Evolutionary conservation across 2,888 invertebrate species (phyloP), one percentile per base, ranked within the genome.

Genomic region (Ormyrus labotus): DNA sequence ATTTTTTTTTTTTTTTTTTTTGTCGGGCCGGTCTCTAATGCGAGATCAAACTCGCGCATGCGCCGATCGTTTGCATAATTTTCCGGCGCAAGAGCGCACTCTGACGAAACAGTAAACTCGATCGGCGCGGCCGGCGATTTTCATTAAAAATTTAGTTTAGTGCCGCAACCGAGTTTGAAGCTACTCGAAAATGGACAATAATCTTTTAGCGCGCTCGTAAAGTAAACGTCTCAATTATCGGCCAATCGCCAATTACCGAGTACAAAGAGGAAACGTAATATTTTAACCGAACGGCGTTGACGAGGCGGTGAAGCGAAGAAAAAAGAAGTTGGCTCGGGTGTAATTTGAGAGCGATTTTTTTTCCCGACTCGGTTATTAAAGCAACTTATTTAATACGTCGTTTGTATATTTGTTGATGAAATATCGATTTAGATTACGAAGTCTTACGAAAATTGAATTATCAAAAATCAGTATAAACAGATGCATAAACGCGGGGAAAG

Each of bases 1-100:
- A 34, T 11, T 64, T 13, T 60, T 55, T 68, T 7, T 69, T 50
- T 55, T 67, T 55, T 53, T 58, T 34, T 58, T 34, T 8, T 61
- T 34, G 13, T 45, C 64, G 64, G 64, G 7, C 8, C 3, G 34
- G 3, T 34, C 48, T 64, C 64, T 48, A 45, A 64, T 34, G 65
- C 19, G 34, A n/a, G n/a, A 45, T 19, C 50, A 61, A 11, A n/a
- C 34, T 60, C 67, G 67, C 60, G 65, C 60, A 57, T 3, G 9
- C n/a, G 13, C 45, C 34, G 51, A 34, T 75, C 58, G 67, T 71
- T 72, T 71, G 67, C 75, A 72, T 80, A 80, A 76, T 72, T 76
- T 80, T 60, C 55, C 67, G 48, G 45, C 48, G 50, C 45, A 51
- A 64, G 51, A 51, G 7, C 10, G 10, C 11, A 19, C 19, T 4